Percentiles rank a stretch among this genome's conserved stretches.
These are phyloP conservation scores for Butorides virescens DNA, from an alignment of 2,113 vertebrate genomes.

Conservation along the genomic window DNA sequence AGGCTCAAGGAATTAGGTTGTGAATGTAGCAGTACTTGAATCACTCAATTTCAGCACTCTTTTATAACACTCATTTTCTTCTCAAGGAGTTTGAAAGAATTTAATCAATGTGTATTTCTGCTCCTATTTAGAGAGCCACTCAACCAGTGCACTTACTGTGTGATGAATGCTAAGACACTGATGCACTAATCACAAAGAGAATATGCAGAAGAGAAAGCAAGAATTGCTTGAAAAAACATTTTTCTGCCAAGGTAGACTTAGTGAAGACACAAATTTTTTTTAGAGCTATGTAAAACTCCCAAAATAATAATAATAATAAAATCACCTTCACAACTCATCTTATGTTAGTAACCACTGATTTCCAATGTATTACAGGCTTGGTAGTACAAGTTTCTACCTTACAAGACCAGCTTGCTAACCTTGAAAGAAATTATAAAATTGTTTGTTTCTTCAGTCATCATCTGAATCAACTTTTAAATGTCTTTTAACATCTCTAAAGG, in stretches of 20 bases:
- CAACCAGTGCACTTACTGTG: background rate
- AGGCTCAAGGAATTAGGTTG: background rate
- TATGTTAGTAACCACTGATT: background rate
- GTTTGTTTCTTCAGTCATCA: background rate
- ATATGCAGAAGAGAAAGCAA: background rate
- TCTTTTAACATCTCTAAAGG: background rate
- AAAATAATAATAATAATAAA: background rate
- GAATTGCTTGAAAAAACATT: background rate
- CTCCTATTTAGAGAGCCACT: background rate
- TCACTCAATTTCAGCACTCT: background rate
- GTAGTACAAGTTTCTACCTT: background rate
- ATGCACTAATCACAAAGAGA: background rate
- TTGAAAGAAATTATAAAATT: background rate
- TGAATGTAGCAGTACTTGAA: background rate
- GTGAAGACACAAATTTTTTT: background rate
- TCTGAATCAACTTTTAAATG: background rate
- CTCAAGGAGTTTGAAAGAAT: background rate
- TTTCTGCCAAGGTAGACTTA: background rate
- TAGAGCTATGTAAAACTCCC: background rate
- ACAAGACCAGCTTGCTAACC: background rate
- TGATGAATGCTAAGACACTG: background rate
- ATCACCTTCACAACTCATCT: background rate
- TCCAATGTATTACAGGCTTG: background rate
- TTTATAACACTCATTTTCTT: slow-evolving; percentile 1
- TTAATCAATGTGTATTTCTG: background rate